Evolutionary conservation across 2,797 vertebrate species (phyloP), one percentile per base, ranked within the genome.

Genomic region (Australoheros facetus): DNA sequence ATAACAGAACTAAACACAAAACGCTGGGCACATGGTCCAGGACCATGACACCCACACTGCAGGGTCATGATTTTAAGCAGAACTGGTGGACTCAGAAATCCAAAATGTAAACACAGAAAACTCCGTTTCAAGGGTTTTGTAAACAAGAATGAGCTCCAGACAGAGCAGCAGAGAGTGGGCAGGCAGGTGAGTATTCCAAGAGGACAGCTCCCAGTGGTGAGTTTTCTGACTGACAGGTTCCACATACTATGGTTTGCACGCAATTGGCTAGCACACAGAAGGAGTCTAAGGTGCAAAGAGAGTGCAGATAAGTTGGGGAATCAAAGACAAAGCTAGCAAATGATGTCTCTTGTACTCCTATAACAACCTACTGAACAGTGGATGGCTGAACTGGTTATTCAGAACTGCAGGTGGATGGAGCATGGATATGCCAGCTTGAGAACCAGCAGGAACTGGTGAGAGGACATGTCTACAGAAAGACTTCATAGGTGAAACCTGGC

Each of bases 201-300:
- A 37, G n/a, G 4, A 39, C 1, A 0, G 34, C 32, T 5, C 4
- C 34, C 1, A 0, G 1, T 21, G 59, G 34, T 16, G 34, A 23
- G 58, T 14, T 60, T 62, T 62, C 14, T 5, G 59, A 0, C 12
- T 60, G 32, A 21, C 32, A 37, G 11, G 34, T 37, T 37, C 34
- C 11, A 60, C 19, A 8, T 13, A 60, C 19, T 37, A 12, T 59
- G 32, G 32, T 60, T 0, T 60, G 57, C 32, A 60, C 11, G 58
- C 0, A 60, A 37, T 16, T 11, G 39, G 39, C 11, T 39, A 11
- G 12, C 12, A 62, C 34, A 39, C 59, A 16, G n/a, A 34, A 39
- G 34, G 59, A 6, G 13, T 26, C 37, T 26, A 62, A 26, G 37
- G 13, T 62, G 60, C 21, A 45, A 42, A 64, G 1, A 26, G 4